These are phyloP conservation scores for Brachyhypopomus gauderio DNA, from an alignment of 2,113 vertebrate species.

Conservation along the genomic window DNA sequence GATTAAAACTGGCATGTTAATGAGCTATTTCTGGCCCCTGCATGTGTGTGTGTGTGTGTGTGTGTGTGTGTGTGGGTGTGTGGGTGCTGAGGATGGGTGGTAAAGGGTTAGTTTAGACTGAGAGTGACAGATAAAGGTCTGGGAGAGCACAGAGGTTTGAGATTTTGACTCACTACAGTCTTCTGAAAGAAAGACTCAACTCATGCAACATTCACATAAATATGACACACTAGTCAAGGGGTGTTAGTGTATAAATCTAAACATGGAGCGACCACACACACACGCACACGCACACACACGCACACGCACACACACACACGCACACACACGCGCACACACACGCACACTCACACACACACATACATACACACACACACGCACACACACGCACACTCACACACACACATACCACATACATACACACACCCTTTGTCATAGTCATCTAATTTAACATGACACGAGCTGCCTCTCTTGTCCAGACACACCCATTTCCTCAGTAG, in stretches of 20 bases:
- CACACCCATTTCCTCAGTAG: constrained; percentile 5
- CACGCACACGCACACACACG: constrained; percentile 15
- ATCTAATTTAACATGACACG: constrained; percentile 33
- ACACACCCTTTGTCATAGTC: constrained; percentile 16
- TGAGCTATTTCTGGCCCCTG: constrained; percentile 58
- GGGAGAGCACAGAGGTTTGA: constrained; percentile 5
- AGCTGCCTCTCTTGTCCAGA: not conserved
- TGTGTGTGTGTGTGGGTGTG: constrained; percentile 39
- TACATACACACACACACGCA: too few relatives aligned
- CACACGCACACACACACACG: constrained; percentile 8
- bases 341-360: constrained; percentile 41
- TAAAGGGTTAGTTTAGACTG: constrained; percentile 66
- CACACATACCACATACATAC: constrained; percentile 46
- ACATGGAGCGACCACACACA: not conserved
- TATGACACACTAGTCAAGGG: not conserved
- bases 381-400: constrained; percentile 20
- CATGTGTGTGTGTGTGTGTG: constrained; percentile 1
- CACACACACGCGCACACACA: constrained; percentile 22
- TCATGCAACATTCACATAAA: constrained; percentile 17
- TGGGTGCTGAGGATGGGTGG: constrained; percentile 22
- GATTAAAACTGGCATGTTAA: constrained; percentile 62
- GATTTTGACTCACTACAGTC: constrained; percentile 59
- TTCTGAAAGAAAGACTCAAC: constrained; percentile 49
- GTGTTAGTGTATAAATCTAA: too few relatives aligned
- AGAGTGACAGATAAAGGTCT: constrained; percentile 72